These are phyloP conservation scores for Rallus limicola DNA, from an alignment of 2,113 vertebrate species.

Conservation along the genomic window DNA sequence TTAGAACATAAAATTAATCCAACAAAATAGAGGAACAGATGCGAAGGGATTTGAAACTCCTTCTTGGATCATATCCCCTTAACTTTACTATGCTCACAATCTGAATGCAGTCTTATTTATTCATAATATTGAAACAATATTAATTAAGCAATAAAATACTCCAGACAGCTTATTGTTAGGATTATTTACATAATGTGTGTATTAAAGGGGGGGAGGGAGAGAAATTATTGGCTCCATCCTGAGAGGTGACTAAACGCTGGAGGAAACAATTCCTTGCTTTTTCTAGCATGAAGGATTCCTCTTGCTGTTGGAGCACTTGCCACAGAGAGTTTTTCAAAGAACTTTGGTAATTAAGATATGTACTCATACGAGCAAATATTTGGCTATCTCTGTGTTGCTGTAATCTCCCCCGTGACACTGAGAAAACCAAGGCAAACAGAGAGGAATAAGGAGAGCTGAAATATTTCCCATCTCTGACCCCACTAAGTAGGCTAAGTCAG, in stretches of 20 bases:
- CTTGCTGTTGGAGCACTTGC: background rate
- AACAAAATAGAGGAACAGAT: slow-evolving; percentile 74
- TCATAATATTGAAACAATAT: slow-evolving; percentile 65
- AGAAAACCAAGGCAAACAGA: slow-evolving; percentile 13
- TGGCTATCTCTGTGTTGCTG: background rate
- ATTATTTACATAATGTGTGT: slow-evolving; percentile 49
- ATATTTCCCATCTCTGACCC: background rate
- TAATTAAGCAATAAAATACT: slow-evolving; percentile 73
- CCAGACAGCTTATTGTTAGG: slow-evolving; percentile 62
- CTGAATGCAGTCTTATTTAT: slow-evolving; percentile 59
- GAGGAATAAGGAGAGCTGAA: background rate
- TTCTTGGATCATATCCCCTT: slow-evolving; percentile 63
- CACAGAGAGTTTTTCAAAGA: background rate
- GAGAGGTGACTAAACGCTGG: background rate
- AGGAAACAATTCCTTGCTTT: slow-evolving; percentile 43
- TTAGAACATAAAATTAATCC: slow-evolving; percentile 71
- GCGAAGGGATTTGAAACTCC: slow-evolving; percentile 70
- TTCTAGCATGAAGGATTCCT: slow-evolving; percentile 28
- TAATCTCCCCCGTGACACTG: background rate
- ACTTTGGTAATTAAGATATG: slow-evolving; percentile 45
- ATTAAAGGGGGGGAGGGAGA: background rate
- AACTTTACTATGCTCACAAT: slow-evolving; percentile 47
- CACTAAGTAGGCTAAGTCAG: background rate
- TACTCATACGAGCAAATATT: slow-evolving; percentile 16
- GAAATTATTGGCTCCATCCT: slow-evolving; percentile 30